phyloP scores from a whole-genome alignment of 2,888 invertebrate genomes.

The Drosophila limbata region DNA sequence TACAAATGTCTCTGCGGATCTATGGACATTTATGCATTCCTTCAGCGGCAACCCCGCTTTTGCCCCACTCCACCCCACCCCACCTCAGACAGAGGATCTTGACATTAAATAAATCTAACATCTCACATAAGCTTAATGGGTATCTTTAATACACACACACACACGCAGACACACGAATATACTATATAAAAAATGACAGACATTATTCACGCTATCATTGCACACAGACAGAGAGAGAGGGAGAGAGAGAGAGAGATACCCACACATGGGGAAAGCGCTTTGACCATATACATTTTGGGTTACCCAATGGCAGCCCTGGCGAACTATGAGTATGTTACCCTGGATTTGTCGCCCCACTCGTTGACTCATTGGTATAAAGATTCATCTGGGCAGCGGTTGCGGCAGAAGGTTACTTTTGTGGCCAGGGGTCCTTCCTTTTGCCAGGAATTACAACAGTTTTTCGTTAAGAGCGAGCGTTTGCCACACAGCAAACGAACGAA shows the following conservation, averaged over 20 bases:
- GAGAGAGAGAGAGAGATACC: not conserved
- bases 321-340: constrained; percentile 45
- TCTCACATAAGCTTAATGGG: constrained; percentile 68
- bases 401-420: constrained; percentile 24
- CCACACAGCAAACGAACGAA: constrained; percentile 42
- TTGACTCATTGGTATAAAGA: constrained; percentile 42
- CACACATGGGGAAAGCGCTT: constrained; percentile 27
- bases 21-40: constrained; percentile 70
- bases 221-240: constrained; percentile 30
- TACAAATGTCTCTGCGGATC: constrained; percentile 62
- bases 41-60: constrained; percentile 13
- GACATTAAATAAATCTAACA: constrained; percentile 79
- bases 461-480: constrained; percentile 61
- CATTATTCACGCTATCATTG: constrained; percentile 82
- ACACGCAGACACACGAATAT: constrained; percentile 25
- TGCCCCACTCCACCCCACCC: constrained; percentile 29
- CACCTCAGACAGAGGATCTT: constrained; percentile 49
- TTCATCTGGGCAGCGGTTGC: constrained; percentile 18
- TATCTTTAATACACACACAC: constrained; percentile 67
- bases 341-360: constrained; percentile 27
- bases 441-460: constrained; percentile 61
- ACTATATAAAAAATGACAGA: constrained; percentile 78
- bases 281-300: constrained; percentile 55
- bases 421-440: constrained; percentile 35
- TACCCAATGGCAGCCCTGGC: constrained; percentile 39